These are phyloP conservation scores for Dasypus novemcinctus DNA, from an alignment of 2,113 vertebrate genomes.

Conservation along the genomic window DNA sequence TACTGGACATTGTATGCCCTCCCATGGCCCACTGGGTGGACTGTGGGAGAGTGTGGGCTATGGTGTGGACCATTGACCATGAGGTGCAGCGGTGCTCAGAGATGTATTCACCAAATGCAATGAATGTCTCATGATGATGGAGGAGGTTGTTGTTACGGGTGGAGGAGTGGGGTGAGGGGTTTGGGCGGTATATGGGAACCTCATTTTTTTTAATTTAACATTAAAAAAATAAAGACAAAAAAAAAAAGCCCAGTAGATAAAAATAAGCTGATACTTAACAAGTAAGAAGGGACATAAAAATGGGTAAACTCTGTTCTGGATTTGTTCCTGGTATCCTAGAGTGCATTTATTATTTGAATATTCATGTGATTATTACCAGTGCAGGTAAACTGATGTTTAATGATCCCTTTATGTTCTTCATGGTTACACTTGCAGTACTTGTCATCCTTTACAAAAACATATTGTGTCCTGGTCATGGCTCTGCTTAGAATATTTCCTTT, in stretches of 20 bases:
- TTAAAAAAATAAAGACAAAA: no score
- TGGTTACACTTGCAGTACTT: neutral
- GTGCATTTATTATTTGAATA: neutral
- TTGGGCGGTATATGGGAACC: no score
- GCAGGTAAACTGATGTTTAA: neutral
- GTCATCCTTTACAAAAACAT: neutral
- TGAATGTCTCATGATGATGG: no score
- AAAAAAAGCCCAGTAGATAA: neutral
- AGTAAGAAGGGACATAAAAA: neutral
- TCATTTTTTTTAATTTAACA: no score
- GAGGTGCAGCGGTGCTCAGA: no score
- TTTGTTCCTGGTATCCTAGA: neutral
- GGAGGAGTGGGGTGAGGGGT: no score
- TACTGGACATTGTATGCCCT: no score
- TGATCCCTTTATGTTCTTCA: neutral
- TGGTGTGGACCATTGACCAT: no score
- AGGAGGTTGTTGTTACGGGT: no score
- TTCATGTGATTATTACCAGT: neutral
- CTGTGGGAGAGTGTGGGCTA: no score
- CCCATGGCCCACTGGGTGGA: no score
- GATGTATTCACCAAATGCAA: no score
- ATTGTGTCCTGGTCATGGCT: neutral
- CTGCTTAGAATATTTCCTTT: slow-evolving; percentile 33
- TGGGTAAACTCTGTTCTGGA: neutral
- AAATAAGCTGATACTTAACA: neutral